Conservation (phyloP, 2,888 invertebrate genomes). For the Torymus texanus region DNA sequence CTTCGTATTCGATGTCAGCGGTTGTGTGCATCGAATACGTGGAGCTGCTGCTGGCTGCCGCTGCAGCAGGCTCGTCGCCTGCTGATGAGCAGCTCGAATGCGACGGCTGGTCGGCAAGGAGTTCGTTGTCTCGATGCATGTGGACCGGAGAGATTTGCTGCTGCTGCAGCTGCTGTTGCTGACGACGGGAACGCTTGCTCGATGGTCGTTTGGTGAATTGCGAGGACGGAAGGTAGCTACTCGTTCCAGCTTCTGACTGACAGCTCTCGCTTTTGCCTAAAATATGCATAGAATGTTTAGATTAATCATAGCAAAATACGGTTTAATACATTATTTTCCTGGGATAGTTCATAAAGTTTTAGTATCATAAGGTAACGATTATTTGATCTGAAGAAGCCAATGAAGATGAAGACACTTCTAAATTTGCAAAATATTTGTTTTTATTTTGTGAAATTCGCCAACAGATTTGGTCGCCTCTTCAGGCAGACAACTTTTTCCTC, state of each 20-base stretch:
- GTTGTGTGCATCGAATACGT: background rate
- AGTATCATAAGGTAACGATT: too few species aligned
- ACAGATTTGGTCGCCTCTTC: too few species aligned
- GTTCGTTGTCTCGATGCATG: slow-evolving; percentile 66
- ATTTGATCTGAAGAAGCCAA: too few species aligned
- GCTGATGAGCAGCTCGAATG: slow-evolving; percentile 66
- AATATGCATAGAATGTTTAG: background rate
- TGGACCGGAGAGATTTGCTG: slow-evolving; percentile 24
- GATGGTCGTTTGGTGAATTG: slow-evolving; percentile 47
- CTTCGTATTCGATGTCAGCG: slow-evolving; percentile 81
- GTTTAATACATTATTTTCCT: too few species aligned
- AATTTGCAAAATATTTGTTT: too few species aligned
- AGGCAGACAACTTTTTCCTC: too few species aligned
- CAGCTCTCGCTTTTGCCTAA: slow-evolving; percentile 34
- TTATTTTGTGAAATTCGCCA: too few species aligned
- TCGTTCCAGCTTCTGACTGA: slow-evolving; percentile 49
- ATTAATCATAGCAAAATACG: background rate
- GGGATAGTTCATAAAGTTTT: too few species aligned
- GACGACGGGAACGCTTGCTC: slow-evolving; percentile 65
- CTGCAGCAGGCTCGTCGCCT: slow-evolving; percentile 62
- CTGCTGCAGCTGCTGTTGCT: slow-evolving; percentile 71
- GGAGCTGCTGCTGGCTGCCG: too few species aligned
- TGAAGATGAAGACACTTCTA: too few species aligned
- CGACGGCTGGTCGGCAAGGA: slow-evolving; percentile 62
- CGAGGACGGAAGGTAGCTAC: slow-evolving; percentile 23